phyloP scores from a whole-genome alignment of 1,140 invertebrate species.

The Phortica variegata region DNA sequence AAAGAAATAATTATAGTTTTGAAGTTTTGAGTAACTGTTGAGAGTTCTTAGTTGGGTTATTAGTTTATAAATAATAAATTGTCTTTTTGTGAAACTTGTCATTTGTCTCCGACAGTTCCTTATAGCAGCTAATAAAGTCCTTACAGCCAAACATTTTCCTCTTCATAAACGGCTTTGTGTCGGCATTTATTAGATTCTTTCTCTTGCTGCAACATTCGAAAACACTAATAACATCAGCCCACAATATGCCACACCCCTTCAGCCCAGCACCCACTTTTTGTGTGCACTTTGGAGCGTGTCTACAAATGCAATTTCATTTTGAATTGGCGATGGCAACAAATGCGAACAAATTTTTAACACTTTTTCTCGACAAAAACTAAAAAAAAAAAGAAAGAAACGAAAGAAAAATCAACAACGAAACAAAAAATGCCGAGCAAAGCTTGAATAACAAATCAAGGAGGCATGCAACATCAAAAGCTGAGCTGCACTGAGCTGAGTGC shows the following conservation, averaged over 20 bases:
- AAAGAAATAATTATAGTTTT: no score
- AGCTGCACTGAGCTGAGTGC: conserved; percentile 50
- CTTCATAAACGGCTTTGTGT: no score
- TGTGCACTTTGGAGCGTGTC: conserved; percentile 45
- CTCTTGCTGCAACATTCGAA: background rate
- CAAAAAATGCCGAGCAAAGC: conserved; percentile 20
- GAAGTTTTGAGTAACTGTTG: no score
- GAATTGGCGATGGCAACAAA: conserved; percentile 34
- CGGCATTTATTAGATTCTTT: no score
- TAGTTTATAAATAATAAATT: no score
- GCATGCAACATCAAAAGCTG: no score
- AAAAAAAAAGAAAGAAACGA: no score
- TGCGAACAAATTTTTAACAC: conserved; percentile 34
- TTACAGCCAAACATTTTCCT: no score
- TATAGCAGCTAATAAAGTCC: no score
- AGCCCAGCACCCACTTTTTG: conserved; percentile 18
- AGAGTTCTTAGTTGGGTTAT: no score
- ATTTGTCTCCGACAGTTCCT: no score
- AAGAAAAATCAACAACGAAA: conserved; percentile 6
- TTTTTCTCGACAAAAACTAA: conserved; percentile 10
- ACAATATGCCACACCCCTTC: background rate
- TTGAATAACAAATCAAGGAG: conserved; percentile 53
- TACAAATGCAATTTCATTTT: conserved; percentile 52
- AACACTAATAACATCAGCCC: background rate
- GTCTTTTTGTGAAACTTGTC: no score